These are phyloP conservation scores for Drosophila ustulata DNA, from an alignment of 2,888 invertebrate species.

Conservation along the genomic window DNA sequence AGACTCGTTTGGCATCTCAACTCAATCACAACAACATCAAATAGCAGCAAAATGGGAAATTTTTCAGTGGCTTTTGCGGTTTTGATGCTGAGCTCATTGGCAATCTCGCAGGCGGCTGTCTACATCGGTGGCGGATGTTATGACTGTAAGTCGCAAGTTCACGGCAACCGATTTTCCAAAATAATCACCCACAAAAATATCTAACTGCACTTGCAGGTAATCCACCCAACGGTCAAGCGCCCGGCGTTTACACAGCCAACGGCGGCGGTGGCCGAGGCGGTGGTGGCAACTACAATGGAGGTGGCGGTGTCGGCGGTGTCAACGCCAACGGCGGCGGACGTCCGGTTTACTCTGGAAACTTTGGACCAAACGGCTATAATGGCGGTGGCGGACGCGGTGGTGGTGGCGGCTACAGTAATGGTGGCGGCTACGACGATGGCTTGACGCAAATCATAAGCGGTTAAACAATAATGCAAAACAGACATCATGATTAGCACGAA, in stretches of 20 bases:
- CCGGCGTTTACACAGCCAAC: slow-evolving; percentile 61
- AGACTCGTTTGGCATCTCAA: slow-evolving; percentile 59
- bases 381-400: slow-evolving; percentile 36
- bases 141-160: slow-evolving; percentile 59
- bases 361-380: slow-evolving; percentile 59
- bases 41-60: slow-evolving; percentile 47
- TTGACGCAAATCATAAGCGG: slow-evolving; percentile 66
- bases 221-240: slow-evolving; percentile 65
- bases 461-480: slow-evolving; percentile 23
- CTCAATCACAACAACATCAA: slow-evolving; percentile 24
- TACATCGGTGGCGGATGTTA: slow-evolving; percentile 74
- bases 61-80: slow-evolving; percentile 44
- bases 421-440: slow-evolving; percentile 53
- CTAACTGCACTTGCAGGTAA: slow-evolving; percentile 59
- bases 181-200: slow-evolving; percentile 25
- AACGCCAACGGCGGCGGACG: slow-evolving; percentile 45
- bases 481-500: not conserved
- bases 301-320: slow-evolving; percentile 3
- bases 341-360: slow-evolving; percentile 66
- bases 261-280: slow-evolving; percentile 16
- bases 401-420: slow-evolving; percentile 21
- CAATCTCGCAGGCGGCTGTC: slow-evolving; percentile 66
- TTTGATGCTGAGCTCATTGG: slow-evolving; percentile 47
- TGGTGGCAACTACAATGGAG: slow-evolving; percentile 17
- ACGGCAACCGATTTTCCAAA: not conserved